phyloP scores from a whole-genome alignment of 2,797 vertebrate genomes.

The Manis crassicaudata region DNA sequence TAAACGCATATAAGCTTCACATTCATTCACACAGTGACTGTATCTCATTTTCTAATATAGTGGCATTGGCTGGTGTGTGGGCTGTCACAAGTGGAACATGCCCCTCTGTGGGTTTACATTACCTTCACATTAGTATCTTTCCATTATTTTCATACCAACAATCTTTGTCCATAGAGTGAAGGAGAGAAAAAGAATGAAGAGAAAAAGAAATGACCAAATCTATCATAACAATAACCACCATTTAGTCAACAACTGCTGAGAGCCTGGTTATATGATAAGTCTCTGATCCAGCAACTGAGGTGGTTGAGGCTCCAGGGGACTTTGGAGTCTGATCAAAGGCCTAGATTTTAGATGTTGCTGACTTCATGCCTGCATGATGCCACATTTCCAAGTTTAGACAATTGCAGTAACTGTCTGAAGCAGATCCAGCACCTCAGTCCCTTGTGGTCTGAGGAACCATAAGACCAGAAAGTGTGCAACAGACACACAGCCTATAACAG shows the following conservation, averaged over 20 bases:
- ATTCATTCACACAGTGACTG: not conserved
- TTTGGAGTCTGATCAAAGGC: not conserved
- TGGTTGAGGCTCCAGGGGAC: not conserved
- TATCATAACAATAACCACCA: not conserved
- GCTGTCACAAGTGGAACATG: not conserved
- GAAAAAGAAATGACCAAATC: not conserved
- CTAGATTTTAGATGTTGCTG: not conserved
- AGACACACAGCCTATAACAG: not conserved
- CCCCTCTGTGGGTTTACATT: not conserved
- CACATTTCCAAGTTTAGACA: not conserved
- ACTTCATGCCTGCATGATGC: not conserved
- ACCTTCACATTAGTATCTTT: not conserved
- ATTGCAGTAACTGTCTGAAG: not conserved
- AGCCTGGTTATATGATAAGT: not conserved
- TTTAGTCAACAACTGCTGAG: not conserved
- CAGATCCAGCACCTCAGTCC: not conserved
- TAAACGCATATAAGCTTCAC: too few relatives aligned
- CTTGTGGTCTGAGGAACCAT: not conserved
- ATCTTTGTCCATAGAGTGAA: not conserved
- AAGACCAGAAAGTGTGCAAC: not conserved
- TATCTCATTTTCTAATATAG: conserved; percentile 59
- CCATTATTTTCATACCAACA: conserved; percentile 47
- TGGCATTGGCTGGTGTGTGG: not conserved
- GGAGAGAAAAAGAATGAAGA: conserved; percentile 8
- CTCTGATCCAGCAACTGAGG: not conserved